Base-by-base conservation (phyloP, 2,797 vertebrate species). In the Aeoliscus strigatus region DNA sequence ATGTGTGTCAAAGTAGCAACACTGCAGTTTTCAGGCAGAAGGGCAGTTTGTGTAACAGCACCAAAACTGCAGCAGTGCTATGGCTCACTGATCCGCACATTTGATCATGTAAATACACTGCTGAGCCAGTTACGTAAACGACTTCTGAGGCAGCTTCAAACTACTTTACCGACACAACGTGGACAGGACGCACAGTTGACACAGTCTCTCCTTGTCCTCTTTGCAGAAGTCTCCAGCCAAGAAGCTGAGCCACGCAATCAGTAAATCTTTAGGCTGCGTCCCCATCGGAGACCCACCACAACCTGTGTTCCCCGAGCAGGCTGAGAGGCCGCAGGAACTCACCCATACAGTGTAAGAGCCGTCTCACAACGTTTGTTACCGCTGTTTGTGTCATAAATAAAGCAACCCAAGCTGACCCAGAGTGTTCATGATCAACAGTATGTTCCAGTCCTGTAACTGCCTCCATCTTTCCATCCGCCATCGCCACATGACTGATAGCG, bases 161-260 rank as follows among this genome's bases (percentile, higher is more conserved):
- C 24, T 16, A 31, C 40, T 25, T 8, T 11, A 4, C 30, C 17
- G 38, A 38, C 17, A 17, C 21, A 25, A 16, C 29, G 26, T 10
- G 3, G 5, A 21, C 9, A 13, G 12, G 21, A 35, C 23, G 39
- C 28, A n/a, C 17, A 27, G 32, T 33, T 66, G 51, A 75, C 34
- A 2, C 2, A 6, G 6, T 1, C 31, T 76, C 47, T 27, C 9
- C 52, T 25, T n/a, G 21, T 77, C n/a, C 47, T 57, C 60, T 73
- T 70, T 47, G 60, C 90, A 98, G 96, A 98, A 98, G 75, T 98
- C 96, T 11, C 96, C 96, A 3, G 94, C 96, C 41, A 98, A 98
- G 90, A 98, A 98, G 90, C 89, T 98, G 84, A 95, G 93, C 90
- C 96, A 98, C 15, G 96, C 96, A 8, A 97, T 98, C 86, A 97